These are phyloP conservation scores for Apodemia duryi DNA, from an alignment of 2,888 invertebrate species.

Conservation along the genomic window DNA sequence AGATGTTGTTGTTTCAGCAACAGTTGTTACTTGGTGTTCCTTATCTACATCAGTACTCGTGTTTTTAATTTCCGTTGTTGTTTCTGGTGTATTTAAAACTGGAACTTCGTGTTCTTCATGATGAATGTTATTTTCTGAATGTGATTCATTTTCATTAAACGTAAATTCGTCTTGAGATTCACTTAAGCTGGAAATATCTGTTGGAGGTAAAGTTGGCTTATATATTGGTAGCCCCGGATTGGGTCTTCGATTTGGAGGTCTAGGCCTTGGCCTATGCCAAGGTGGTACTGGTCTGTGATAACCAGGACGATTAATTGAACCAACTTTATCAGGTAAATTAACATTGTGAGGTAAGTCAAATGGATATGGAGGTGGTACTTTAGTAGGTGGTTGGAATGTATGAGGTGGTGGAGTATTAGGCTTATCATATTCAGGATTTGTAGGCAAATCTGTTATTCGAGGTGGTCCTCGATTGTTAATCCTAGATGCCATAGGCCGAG, in stretches of 20 bases:
- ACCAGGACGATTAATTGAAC: conserved; percentile 82
- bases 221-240: conserved; percentile 80
- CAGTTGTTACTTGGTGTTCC: conserved; percentile 34
- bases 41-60: conserved; percentile 40
- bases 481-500: conserved; percentile 85
- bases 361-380: conserved; percentile 84
- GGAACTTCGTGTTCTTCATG: conserved; percentile 40
- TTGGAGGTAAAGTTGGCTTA: conserved; percentile 78
- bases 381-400: conserved; percentile 59
- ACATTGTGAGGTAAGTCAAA: conserved; percentile 86
- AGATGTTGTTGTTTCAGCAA: conserved; percentile 40
- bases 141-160: conserved; percentile 59
- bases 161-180: conserved; percentile 48
- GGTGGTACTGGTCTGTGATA: conserved; percentile 81
- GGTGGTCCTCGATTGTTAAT: conserved; percentile 96
- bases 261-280: conserved; percentile 82
- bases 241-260: conserved; percentile 73
- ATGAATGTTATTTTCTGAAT: conserved; percentile 58
- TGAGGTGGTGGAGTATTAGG: conserved; percentile 68
- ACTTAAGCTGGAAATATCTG: conserved; percentile 53
- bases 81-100: conserved; percentile 40
- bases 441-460: conserved; percentile 87
- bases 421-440: conserved; percentile 83
- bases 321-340: conserved; percentile 86
- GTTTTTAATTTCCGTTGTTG: conserved; percentile 34